Conservation (phyloP, 2,113 vertebrate species). For the Colinus virginianus region DNA sequence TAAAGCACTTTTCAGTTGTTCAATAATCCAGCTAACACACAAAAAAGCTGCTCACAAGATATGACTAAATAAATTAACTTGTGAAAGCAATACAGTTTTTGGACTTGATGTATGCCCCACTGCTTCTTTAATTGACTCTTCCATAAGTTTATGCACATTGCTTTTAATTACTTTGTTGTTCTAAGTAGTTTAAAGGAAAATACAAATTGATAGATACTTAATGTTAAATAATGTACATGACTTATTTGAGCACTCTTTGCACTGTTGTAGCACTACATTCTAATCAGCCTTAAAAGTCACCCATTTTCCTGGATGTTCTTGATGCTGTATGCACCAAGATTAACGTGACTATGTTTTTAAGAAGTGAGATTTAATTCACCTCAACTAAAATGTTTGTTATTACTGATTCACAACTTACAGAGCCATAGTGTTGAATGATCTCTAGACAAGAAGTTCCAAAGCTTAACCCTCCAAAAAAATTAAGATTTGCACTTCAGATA, state of each 20-base stretch:
- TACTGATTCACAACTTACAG: background rate
- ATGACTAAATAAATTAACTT: background rate
- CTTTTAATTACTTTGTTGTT: background rate
- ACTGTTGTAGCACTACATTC: fast-evolving
- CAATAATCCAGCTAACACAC: background rate
- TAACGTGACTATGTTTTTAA: background rate
- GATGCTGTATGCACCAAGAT: background rate
- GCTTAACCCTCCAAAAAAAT: too few species aligned
- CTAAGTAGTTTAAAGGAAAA: background rate
- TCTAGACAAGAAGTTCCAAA: background rate
- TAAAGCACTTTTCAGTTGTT: background rate
- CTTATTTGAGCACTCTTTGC: background rate
- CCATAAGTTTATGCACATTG: background rate
- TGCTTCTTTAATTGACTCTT: background rate
- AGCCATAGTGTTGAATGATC: background rate
- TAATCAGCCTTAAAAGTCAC: background rate
- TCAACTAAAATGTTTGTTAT: background rate
- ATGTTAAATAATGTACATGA: fast-evolving
- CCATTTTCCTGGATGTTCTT: background rate
- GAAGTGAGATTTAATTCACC: background rate
- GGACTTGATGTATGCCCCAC: background rate
- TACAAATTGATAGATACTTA: background rate
- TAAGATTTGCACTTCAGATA: background rate
- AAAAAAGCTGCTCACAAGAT: background rate
- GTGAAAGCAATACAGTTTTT: background rate